Base-by-base conservation (phyloP, 2,888 invertebrate species). In the Pollenia angustigena region DNA sequence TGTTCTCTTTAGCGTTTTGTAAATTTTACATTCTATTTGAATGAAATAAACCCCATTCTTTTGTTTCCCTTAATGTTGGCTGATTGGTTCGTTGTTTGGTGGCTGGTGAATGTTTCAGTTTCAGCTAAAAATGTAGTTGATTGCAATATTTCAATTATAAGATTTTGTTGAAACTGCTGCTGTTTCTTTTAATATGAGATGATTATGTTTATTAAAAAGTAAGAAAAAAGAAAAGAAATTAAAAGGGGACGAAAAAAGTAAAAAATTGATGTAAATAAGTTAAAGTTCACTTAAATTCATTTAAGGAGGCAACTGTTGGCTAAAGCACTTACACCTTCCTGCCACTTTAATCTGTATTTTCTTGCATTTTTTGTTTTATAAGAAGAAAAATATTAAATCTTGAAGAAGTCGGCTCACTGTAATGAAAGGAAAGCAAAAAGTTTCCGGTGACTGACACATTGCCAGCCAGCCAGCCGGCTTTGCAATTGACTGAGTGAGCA, bases 61-160 rank as follows among this genome's bases (percentile, higher is more conserved):
- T 81, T 76, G 72, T 84, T 66, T 23, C 16, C 18, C 12, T 54
- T 52, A 81, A 81, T 50, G 72, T 48, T 58, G 78, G 11, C 42
- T 32, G 76, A 8, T 42, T 23, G 23, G 72, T 48, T 58, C 72
- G 11, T 48, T 32, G 32, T 4, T 6, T 18, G 76, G 11, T 42
- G 79, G 68, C 60, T 44, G 50, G 14, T 66, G 54, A 78, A 71
- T 62, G 40, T 18, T 54, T 44, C 48, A 48, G 52, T 68, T 78
- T 60, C 32, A 32, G 32, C 32, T 32, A 32, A 32, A 62, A 58
- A 64, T 58, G 52, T 44, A 72, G 54, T 76, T 84, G 81, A 81
- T 87, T 87, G 87, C 74, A 87, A 78, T 81, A 87, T 87, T 87
- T 87, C 87, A 87, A 87, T 87, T 86, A 80, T 80, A 64, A 64